A percentile compares a stretch with the other conserved stretches of the same genome.
These are phyloP conservation scores for Chionomys nivalis DNA, from an alignment of 2,113 vertebrate genomes.

Conservation along the genomic window DNA sequence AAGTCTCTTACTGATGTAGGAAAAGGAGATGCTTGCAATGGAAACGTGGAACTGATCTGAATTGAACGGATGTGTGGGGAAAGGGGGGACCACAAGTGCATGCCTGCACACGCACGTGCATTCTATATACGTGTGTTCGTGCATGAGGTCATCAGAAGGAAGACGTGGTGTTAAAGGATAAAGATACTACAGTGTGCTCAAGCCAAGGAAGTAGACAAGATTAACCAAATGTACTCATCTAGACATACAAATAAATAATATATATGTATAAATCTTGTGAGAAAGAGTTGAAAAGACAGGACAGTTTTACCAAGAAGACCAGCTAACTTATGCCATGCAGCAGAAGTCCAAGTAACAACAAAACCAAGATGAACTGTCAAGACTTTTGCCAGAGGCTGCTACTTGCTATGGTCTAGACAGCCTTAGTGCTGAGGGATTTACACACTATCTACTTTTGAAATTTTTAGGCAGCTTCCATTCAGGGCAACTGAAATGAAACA, in stretches of 20 bases:
- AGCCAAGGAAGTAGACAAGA: background rate
- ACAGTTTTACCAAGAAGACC: background rate
- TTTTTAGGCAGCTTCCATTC: conserved; percentile 18
- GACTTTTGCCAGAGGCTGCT: conserved; percentile 41
- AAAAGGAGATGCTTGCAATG: background rate
- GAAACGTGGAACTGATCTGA: background rate
- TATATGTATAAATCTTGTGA: background rate
- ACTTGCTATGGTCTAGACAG: conserved; percentile 11
- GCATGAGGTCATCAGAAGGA: background rate
- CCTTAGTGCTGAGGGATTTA: conserved; percentile 59
- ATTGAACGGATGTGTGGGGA: background rate
- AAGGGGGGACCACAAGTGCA: background rate
- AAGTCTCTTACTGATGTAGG: background rate
- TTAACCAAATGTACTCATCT: background rate
- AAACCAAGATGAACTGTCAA: background rate
- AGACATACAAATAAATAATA: background rate
- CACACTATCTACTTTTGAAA: conserved; percentile 40
- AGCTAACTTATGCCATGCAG: background rate
- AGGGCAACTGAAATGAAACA: conserved; percentile 21
- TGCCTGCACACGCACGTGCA: too few species aligned
- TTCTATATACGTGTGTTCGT: background rate
- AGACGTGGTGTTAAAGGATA: background rate
- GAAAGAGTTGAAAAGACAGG: background rate
- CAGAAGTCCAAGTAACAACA: background rate
- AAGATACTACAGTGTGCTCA: background rate